phyloP scores from a whole-genome alignment of 2,888 invertebrate species.

The Spilarctia lutea region DNA sequence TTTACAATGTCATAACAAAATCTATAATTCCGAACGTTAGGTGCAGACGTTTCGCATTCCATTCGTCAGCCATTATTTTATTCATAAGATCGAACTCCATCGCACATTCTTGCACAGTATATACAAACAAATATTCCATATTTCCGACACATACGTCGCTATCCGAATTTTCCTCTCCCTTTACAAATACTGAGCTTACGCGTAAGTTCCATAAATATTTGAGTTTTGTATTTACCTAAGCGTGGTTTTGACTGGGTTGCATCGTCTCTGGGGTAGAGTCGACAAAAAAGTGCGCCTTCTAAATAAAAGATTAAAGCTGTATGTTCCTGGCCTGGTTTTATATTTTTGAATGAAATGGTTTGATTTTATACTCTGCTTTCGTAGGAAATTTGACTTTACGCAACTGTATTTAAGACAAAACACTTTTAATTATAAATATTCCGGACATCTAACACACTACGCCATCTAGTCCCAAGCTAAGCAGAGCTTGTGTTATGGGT shows the following conservation, averaged over 20 bases:
- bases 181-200: conserved; percentile 61
- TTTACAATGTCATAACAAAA: background rate
- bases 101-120: conserved; percentile 21
- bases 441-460: no score
- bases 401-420: background rate
- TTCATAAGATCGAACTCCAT: conserved; percentile 40
- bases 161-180: conserved; percentile 47
- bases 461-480: no score
- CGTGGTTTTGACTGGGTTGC: conserved; percentile 49
- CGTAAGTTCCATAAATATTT: conserved; percentile 72
- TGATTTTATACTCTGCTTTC: background rate
- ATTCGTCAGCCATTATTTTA: conserved; percentile 33
- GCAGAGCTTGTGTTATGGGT: no score
- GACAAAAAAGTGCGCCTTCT: conserved; percentile 31
- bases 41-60: conserved; percentile 3
- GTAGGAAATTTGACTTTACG: background rate
- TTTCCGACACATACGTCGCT: conserved; percentile 40
- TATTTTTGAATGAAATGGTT: conserved; percentile 3
- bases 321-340: conserved; percentile 14
- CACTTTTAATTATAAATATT: background rate
- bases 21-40: conserved; percentile 4
- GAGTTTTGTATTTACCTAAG: conserved; percentile 62
- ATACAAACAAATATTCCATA: conserved; percentile 39
- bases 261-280: conserved; percentile 35
- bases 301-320: conserved; percentile 23